Conservation (phyloP, 2,888 invertebrate species). For the Punctoribates punctum region DNA sequence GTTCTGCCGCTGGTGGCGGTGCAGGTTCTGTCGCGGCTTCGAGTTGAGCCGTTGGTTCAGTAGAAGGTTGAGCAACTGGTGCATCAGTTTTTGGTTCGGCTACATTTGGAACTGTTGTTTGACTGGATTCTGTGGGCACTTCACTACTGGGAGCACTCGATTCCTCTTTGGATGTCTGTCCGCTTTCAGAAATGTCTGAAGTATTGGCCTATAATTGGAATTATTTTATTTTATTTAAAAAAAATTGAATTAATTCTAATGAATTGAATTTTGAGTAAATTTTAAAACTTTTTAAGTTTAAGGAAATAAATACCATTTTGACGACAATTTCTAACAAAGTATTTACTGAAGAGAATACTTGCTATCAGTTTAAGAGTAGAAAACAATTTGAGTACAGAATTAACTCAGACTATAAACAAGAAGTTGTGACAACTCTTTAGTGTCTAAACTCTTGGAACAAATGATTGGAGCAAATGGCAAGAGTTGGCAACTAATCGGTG, state of each 20-base stretch:
- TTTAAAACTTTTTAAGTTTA: too few species aligned
- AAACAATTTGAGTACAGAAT: neutral
- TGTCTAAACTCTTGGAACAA: neutral
- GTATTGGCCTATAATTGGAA: neutral
- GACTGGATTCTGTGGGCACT: neutral
- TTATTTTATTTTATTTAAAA: neutral
- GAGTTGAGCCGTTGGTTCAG: neutral
- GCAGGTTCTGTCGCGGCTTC: neutral
- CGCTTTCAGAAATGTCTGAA: conserved; percentile 22
- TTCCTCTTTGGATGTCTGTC: conserved; percentile 4
- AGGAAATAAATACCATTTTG: too few species aligned
- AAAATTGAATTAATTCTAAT: neutral
- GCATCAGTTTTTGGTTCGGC: neutral
- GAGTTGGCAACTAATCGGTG: conserved; percentile 30
- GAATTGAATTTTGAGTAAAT: too few species aligned
- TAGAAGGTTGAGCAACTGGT: neutral
- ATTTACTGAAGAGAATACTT: too few species aligned
- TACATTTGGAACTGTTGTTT: neutral
- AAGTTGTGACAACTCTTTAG: neutral
- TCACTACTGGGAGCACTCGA: neutral
- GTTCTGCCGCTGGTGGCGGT: neutral
- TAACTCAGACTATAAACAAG: neutral
- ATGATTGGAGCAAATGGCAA: conserved; percentile 1
- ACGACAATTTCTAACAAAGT: too few species aligned
- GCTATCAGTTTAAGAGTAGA: too few species aligned